Conservation (phyloP, 2,888 invertebrate species). For the Argyresthia albistria region DNA sequence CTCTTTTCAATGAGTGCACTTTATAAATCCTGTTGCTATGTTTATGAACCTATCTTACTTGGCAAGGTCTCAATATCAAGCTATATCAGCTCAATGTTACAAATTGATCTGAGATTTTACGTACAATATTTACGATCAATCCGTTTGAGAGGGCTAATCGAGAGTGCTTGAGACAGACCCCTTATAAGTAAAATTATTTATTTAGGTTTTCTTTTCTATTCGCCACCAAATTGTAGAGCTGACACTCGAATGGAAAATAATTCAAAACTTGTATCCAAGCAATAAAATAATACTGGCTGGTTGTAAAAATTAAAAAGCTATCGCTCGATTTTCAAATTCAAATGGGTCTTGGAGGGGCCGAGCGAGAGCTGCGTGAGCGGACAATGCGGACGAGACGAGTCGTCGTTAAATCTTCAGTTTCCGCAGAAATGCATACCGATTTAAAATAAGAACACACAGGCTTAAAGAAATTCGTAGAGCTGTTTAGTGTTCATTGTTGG, state of each 20-base stretch:
- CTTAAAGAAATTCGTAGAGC: constrained; percentile 22
- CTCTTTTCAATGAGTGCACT: constrained; percentile 24
- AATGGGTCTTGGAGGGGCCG: constrained; percentile 49
- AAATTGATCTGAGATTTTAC: too few relatives aligned
- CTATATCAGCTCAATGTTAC: too few relatives aligned
- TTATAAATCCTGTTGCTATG: constrained; percentile 37
- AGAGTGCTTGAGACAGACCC: too few relatives aligned
- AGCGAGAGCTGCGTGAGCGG: constrained; percentile 48
- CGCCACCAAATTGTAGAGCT: too few relatives aligned
- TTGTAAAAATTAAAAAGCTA: constrained; percentile 11
- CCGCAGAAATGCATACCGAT: constrained; percentile 57
- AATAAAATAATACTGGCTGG: not conserved
- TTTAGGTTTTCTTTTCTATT: not conserved
- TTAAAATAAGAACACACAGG: constrained; percentile 57
- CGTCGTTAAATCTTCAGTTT: constrained; percentile 64
- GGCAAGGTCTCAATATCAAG: too few relatives aligned
- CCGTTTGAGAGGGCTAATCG: too few relatives aligned
- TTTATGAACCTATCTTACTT: constrained; percentile 24
- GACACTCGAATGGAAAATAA: too few relatives aligned
- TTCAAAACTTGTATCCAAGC: too few relatives aligned
- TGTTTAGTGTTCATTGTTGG: not conserved
- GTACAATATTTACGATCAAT: too few relatives aligned
- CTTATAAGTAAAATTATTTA: too few relatives aligned
- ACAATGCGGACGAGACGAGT: constrained; percentile 53
- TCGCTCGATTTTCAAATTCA: constrained; percentile 48